Evolutionary conservation across 2,797 vertebrate species (phyloP), one percentile per base, ranked within the genome.

Genomic region (Amblyraja radiata): DNA sequence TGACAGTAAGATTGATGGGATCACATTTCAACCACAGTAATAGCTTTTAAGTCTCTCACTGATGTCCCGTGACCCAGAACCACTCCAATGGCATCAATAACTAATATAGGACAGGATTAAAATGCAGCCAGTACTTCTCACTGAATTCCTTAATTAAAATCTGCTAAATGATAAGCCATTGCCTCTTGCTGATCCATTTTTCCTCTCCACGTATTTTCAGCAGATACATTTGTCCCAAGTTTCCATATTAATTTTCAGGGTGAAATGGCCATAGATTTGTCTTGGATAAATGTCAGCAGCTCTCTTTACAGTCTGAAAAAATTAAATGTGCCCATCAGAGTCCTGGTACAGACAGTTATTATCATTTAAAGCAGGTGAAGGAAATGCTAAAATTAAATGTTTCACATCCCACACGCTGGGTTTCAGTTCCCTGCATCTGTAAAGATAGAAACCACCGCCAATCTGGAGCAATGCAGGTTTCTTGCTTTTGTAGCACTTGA

Each of bases 21-120:
- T 88, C 84, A 88, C 63, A 36, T 88, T 88, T 88, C 63, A 88
- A 88, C 84, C 16, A 68, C 3, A 23, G 61, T 92, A 74, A 76
- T 74, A 25, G 71, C 21, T 92, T 92, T 74, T 8, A 91, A 73
- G 46, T 28, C 23, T 92, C 13, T 92, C 54, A 74, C 68, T 76
- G 73, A 92, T 92, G 90, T 23, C 25, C 73, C 39, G 39, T 88
- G 63, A 88, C 84, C 83, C 13, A 18, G 32, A 88, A 36, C n/a
- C n/a, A 68, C 6, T 14, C 18, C 14, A 32, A 3, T 68, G n/a
- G 63, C 16, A 88, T 88, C 32, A 88, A 88, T 36, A 88, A 36
- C 84, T 14, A 36, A 88, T 32, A 23, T 18, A 68, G 28, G 32
- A 18, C 61, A 88, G 61, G 23, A 63, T 73, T 73, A 21, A 36